These are phyloP conservation scores for Ormyrus thymus DNA, from an alignment of 2,888 invertebrate genomes.

Conservation along the genomic window DNA sequence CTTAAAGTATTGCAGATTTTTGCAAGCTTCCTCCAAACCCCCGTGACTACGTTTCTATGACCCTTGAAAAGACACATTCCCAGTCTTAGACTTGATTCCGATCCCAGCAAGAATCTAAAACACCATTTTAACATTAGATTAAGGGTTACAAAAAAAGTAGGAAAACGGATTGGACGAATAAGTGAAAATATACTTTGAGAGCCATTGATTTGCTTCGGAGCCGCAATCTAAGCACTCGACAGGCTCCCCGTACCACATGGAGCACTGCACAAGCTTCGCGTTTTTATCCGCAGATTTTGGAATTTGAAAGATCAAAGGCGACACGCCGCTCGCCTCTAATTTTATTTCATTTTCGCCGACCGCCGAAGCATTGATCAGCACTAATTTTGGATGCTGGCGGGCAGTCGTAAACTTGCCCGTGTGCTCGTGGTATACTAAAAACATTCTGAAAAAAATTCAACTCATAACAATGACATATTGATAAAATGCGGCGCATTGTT, in stretches of 20 bases:
- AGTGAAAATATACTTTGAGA: slow-evolving; percentile 73
- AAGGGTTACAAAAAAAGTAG: not conserved
- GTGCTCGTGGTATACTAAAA: slow-evolving; percentile 74
- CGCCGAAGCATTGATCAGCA: slow-evolving; percentile 73
- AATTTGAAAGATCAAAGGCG: slow-evolving; percentile 73
- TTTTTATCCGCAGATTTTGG: slow-evolving; percentile 63
- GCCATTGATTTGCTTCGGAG: slow-evolving; percentile 79
- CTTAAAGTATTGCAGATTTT: slow-evolving; percentile 64
- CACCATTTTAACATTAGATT: slow-evolving; percentile 20
- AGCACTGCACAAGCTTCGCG: slow-evolving; percentile 59
- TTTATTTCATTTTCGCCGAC: slow-evolving; percentile 73
- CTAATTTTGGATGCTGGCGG: slow-evolving; percentile 75
- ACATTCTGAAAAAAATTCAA: slow-evolving; percentile 65
- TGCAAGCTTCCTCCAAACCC: slow-evolving; percentile 62
- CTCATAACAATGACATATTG: not conserved
- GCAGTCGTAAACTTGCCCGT: slow-evolving; percentile 74
- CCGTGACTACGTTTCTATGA: slow-evolving; percentile 16
- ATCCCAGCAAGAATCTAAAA: slow-evolving; percentile 65
- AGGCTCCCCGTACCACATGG: slow-evolving; percentile 71
- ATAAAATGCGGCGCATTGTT: too few relatives aligned
- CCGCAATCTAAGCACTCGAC: slow-evolving; percentile 80
- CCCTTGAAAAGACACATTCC: slow-evolving; percentile 50
- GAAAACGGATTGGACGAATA: too few relatives aligned
- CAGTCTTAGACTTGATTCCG: slow-evolving; percentile 63
- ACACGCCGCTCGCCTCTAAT: slow-evolving; percentile 76